Base-by-base conservation (phyloP, 2,113 vertebrate genomes). In the Agapornis roseicollis region DNA sequence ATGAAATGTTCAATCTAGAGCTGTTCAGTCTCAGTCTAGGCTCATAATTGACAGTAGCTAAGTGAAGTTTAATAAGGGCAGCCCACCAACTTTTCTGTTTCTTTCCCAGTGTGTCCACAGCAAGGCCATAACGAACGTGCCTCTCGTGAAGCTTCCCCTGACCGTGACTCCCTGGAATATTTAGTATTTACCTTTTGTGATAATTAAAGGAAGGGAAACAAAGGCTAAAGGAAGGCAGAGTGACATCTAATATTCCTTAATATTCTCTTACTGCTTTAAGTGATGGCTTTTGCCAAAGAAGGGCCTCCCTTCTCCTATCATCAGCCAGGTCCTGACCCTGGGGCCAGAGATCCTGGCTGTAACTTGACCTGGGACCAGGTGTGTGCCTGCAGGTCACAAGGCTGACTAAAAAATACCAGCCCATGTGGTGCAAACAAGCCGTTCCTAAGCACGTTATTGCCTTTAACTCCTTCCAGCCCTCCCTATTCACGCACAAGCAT, bases 291-390 rank as follows among this genome's bases (percentile, higher is more conserved):
- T 93, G 93, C 95, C 91, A 96, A 97, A 95, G 97, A 95, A 98
- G 97, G 98, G 98, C 98, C 98, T 98, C 96, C 96, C 89, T 97
- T 97, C 97, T 95, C 94, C 95, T 98, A 97, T 98, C 98, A 98
- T 98, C 98, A 97, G 96, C 97, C 96, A 97, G 98, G 98, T 98
- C 98, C 98, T 99, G 99, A 99, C 99, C 99, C 97, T 94, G 66
- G 96, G 98, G 97, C 97, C 97, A 97, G 71, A 96, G 97, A 98
- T 98, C 98, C 96, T 97, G 96, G 97, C 96, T 98, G 99, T 99
- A 99, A 99, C 98, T 98, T 98, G 98, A 99, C 98, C 98, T 47
- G 78, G 90, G 97, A 98, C 99, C 99, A 99, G 99, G 99, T 99
- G 99, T 98, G 97, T 99, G 99, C 99, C 99, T 98, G 97, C 96